These are phyloP conservation scores for Morpho helenor DNA, from an alignment of 2,888 invertebrate genomes.

Conservation along the genomic window DNA sequence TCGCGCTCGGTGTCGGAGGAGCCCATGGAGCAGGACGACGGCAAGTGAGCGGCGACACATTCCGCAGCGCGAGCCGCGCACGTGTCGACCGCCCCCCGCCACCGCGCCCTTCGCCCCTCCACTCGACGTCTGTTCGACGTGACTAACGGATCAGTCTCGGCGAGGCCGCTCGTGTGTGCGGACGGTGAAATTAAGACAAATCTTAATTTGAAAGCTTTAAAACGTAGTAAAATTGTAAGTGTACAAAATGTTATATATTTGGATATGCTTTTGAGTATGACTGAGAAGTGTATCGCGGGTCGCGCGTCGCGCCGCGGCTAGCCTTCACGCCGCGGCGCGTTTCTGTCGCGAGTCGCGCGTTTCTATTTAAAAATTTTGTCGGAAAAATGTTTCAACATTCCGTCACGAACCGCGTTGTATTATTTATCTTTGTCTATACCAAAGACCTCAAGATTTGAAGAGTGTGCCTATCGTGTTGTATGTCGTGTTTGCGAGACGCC, in stretches of 20 bases:
- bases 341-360: constrained; percentile 1
- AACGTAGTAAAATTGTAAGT: constrained; percentile 55
- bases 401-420: constrained; percentile 24
- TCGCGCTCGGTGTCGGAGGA: constrained; percentile 86
- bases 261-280: constrained; percentile 39
- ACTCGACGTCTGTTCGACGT: constrained; percentile 30
- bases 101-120: constrained; percentile 1
- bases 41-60: constrained; percentile 77
- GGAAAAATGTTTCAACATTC: constrained; percentile 28
- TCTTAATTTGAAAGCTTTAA: constrained; percentile 74
- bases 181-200: constrained; percentile 57
- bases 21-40: constrained; percentile 92
- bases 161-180: constrained; percentile 42
- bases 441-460: constrained; percentile 29
- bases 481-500: constrained; percentile 13
- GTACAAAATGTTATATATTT: constrained; percentile 53
- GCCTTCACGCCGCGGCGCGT: constrained; percentile 10
- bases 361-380: constrained; percentile 12
- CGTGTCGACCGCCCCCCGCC: constrained; percentile 7
- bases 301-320: constrained; percentile 11
- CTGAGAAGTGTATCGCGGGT: constrained; percentile 30
- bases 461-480: constrained; percentile 21
- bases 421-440: constrained; percentile 28
- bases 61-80: constrained; percentile 21
- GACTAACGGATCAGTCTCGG: constrained; percentile 46